Evolutionary conservation across 2,888 invertebrate species (phyloP).

Genomic region (Lycophotia porphyrea): DNA sequence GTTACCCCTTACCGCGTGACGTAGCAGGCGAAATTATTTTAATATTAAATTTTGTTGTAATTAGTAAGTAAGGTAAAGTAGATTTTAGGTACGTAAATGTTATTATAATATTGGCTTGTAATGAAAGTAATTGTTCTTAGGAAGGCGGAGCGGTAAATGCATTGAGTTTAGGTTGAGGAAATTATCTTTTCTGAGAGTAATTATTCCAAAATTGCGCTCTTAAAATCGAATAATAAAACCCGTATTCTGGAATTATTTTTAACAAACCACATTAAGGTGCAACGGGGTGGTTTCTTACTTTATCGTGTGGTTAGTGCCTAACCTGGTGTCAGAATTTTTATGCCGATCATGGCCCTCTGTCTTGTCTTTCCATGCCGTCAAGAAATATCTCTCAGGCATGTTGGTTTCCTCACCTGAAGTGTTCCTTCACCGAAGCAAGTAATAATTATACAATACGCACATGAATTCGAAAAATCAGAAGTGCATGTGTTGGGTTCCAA

Average conservation of each 20-base stretch:
- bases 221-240: not conserved
- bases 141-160: not conserved
- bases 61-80: conserved; percentile 31
- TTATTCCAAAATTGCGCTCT: not conserved
- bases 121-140: not conserved
- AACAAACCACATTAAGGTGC: not conserved
- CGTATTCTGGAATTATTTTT: not conserved
- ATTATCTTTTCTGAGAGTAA: not conserved
- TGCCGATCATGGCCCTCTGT: too few relatives aligned
- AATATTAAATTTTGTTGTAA: conserved; percentile 60
- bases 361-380: too few relatives aligned
- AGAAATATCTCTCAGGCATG: too few relatives aligned
- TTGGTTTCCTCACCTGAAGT: too few relatives aligned
- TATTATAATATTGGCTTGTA: conserved; percentile 22
- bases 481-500: too few relatives aligned
- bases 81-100: conserved; percentile 7
- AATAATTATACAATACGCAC: too few relatives aligned
- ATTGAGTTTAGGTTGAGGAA: not conserved
- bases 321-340: too few relatives aligned
- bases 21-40: conserved; percentile 55
- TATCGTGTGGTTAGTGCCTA: too few relatives aligned
- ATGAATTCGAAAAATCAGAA: too few relatives aligned
- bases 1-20: conserved; percentile 67
- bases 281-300: too few relatives aligned
- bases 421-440: too few relatives aligned